Evolutionary conservation across 2,113 vertebrate genomes (phyloP), one percentile per base, ranked within the genome.

Genomic region (Colaptes auratus): DNA sequence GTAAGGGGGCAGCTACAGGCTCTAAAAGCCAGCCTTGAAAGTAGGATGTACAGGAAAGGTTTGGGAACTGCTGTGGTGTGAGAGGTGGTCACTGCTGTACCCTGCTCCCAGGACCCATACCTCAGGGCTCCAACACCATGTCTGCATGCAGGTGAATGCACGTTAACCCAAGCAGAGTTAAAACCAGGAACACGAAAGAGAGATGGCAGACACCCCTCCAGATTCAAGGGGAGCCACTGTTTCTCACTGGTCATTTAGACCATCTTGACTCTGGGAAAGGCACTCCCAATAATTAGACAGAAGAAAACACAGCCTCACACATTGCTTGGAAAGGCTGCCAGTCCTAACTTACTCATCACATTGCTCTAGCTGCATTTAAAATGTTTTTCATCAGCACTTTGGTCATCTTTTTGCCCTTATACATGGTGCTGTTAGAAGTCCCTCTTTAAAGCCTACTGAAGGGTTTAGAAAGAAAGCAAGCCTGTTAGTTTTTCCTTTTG

Each of bases 401-500:
- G 12, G 82, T 81, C 89, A 86, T 65, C 70, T 78, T 58, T 74
- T 78, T 3, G 2, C 65, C 72, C 46, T 82, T 77, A 11, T 80
- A 39, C 0, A 0, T 16, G 19, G 31, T 70, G 48, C 79, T 53
- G 73, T 56, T 67, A 78, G 79, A 65, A 88, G 78, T 24, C 56
- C 42, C 67, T 90, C 82, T 95, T 74, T 52, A 78, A 83, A 86
- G 53, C 28, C 13, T 5, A 27, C 72, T 56, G 76, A 83, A 74
- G 27, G 55, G 23, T 83, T 83, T 69, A 1, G 10, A 64, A 88
- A 88, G 72, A 36, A 44, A 83, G 65, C 8, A 17, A 69, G 76
- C 33, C 69, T 83, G 79, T 77, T 74, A 50, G 76, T 80, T 92
- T 91, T 94, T 91, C 90, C 85, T 85, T 88, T 75, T 82, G 86